Conservation (phyloP, 1,140 invertebrate genomes). For the Eubasilissa regina region DNA sequence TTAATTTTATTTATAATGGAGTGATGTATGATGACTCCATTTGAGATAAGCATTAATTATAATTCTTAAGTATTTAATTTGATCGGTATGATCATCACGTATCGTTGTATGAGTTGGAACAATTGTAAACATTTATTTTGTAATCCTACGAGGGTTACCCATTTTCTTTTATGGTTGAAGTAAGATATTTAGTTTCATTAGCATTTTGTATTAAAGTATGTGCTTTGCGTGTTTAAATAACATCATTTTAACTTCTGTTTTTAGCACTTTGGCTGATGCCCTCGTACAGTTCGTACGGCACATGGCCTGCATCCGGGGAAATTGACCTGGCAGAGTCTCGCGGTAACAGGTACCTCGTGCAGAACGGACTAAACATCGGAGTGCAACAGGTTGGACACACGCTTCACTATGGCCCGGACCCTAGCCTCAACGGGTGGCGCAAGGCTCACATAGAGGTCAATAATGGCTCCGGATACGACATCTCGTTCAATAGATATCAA, state of each 20-base stretch:
- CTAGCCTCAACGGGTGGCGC: conserved; percentile 71
- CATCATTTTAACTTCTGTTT: background rate
- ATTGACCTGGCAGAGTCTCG: conserved; percentile 75
- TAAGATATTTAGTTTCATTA: no score
- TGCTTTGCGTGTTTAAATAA: no score
- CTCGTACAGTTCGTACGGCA: conserved; percentile 72
- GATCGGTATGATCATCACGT: no score
- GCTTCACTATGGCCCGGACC: conserved; percentile 77
- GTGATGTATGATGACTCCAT: no score
- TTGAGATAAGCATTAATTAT: no score
- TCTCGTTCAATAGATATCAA: conserved; percentile 70
- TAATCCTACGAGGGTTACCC: no score
- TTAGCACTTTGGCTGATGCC: conserved; percentile 77
- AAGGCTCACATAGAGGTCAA: conserved; percentile 70
- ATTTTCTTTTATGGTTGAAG: no score
- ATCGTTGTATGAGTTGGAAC: no score
- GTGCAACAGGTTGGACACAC: conserved; percentile 74
- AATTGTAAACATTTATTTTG: no score
- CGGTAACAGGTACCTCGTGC: conserved; percentile 72
- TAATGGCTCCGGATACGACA: conserved; percentile 68
- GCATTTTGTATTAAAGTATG: no score
- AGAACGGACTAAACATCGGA: conserved; percentile 73
- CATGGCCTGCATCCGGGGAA: conserved; percentile 74
- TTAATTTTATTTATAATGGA: no score
- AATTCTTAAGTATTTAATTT: no score